These are phyloP conservation scores for Ichneumon xanthorius DNA, from an alignment of 2,888 invertebrate species.

Conservation along the genomic window DNA sequence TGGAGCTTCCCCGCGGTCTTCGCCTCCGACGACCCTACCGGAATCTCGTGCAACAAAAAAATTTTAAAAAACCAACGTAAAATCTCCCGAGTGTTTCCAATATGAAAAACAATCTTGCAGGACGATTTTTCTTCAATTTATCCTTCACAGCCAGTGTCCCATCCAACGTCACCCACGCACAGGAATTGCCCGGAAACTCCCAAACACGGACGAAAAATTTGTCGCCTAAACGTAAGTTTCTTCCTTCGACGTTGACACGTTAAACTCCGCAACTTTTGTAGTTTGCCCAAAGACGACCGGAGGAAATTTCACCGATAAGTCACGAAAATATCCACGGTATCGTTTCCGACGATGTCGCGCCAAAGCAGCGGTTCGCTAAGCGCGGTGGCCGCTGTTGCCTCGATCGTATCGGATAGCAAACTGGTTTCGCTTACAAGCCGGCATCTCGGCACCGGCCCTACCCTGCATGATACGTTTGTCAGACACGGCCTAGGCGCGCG, in stretches of 20 bases:
- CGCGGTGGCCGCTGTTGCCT: conserved; percentile 80
- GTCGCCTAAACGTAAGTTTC: no score
- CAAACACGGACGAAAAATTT: background rate
- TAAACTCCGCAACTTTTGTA: no score
- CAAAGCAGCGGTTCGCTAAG: conserved; percentile 53
- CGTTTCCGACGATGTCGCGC: conserved; percentile 28
- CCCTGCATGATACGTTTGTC: conserved; percentile 84
- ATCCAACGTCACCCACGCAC: no score
- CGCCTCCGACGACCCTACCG: background rate
- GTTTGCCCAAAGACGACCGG: background rate
- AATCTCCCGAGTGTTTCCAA: background rate
- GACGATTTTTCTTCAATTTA: background rate
- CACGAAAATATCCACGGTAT: background rate
- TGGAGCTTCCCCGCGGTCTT: conserved; percentile 3
- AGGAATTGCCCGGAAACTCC: no score
- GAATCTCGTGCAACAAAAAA: background rate
- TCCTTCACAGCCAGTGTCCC: background rate
- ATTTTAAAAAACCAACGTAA: background rate
- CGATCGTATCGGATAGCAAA: conserved; percentile 85
- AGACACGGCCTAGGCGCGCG: conserved; percentile 80
- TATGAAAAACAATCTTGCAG: background rate
- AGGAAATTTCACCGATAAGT: background rate
- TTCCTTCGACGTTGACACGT: no score
- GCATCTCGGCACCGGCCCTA: conserved; percentile 84
- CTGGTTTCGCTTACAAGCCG: conserved; percentile 85